Conservation (phyloP, 2,888 invertebrate genomes). For the Brachylomia viminalis region DNA sequence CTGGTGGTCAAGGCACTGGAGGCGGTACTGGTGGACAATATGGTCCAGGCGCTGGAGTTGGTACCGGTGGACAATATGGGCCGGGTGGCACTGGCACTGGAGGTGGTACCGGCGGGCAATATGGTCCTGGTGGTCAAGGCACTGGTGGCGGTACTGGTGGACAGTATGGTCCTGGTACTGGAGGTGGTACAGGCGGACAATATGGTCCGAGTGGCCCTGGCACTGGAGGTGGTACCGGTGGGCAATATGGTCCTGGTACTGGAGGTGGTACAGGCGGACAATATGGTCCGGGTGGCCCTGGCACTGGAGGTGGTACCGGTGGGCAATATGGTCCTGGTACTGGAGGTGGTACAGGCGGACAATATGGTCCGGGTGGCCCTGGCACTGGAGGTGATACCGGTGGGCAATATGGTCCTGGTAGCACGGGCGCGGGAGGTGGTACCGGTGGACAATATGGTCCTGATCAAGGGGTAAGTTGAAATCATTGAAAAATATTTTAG, state of each 20-base stretch:
- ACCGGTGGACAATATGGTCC: slow-evolving; percentile 30
- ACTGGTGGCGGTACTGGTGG: slow-evolving; percentile 10
- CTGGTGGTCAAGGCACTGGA: slow-evolving; percentile 29
- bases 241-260: slow-evolving; percentile 24
- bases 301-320: not conserved
- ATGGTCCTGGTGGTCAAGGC: slow-evolving; percentile 22
- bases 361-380: slow-evolving; percentile 28
- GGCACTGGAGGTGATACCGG: slow-evolving; percentile 14
- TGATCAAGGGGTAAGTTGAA: slow-evolving; percentile 33
- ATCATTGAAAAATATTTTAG: not conserved
- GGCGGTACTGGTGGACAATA: slow-evolving; percentile 35
- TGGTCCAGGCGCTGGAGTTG: slow-evolving; percentile 25
- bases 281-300: slow-evolving; percentile 21
- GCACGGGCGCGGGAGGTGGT: not conserved
- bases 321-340: slow-evolving; percentile 15
- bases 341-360: slow-evolving; percentile 23
- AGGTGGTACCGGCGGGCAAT: slow-evolving; percentile 30
- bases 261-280: slow-evolving; percentile 35
- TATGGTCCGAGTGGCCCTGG: slow-evolving; percentile 17
- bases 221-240: not conserved
- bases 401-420: not conserved
- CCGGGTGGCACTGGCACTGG: slow-evolving; percentile 24
- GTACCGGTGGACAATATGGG: slow-evolving; percentile 48
- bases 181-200: slow-evolving; percentile 17
- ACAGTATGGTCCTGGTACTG: slow-evolving; percentile 32